Evolutionary conservation across 53 echinoderm and acorn worm species (phyloP).

Genomic region (Holothuria leucospilota): DNA sequence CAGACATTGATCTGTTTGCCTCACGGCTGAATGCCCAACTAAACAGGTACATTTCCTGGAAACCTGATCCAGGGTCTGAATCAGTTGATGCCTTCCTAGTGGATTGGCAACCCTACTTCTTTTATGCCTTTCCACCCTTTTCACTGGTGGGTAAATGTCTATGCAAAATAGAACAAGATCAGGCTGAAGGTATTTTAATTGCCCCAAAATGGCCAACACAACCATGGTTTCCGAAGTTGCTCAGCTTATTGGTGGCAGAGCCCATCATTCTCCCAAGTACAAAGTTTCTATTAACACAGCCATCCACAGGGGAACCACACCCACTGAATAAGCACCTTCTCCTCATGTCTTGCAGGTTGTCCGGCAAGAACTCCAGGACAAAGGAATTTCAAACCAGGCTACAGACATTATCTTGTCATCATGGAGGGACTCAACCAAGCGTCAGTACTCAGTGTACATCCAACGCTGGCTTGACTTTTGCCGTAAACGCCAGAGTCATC

Average conservation of each 20-base stretch:
- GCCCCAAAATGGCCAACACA: slow-evolving; percentile 44
- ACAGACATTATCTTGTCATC: background rate
- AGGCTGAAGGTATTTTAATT: slow-evolving; percentile 8
- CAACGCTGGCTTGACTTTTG: background rate
- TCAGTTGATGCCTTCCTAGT: slow-evolving; percentile 63
- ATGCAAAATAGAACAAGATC: slow-evolving; percentile 25
- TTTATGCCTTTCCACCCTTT: slow-evolving; percentile 66
- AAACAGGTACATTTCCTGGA: slow-evolving; percentile 57
- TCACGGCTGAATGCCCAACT: slow-evolving; percentile 62
- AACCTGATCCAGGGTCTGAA: slow-evolving; percentile 56
- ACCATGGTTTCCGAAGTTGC: slow-evolving; percentile 32
- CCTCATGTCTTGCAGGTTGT: slow-evolving; percentile 56
- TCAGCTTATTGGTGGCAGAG: background rate
- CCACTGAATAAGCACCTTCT: slow-evolving; percentile 37
- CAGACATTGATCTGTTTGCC: slow-evolving; percentile 67
- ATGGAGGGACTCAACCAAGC: slow-evolving; percentile 3
- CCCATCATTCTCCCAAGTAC: background rate
- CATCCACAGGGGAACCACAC: slow-evolving; percentile 23
- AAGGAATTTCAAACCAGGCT: background rate
- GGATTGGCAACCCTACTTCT: slow-evolving; percentile 41
- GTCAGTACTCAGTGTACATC: background rate
- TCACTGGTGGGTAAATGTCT: too few relatives aligned
- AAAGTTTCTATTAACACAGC: background rate
- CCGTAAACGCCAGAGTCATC: background rate
- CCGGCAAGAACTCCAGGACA: slow-evolving; percentile 26